These are phyloP conservation scores for Crax fasciolata DNA, from an alignment of 2,797 vertebrate genomes.

Conservation along the genomic window DNA sequence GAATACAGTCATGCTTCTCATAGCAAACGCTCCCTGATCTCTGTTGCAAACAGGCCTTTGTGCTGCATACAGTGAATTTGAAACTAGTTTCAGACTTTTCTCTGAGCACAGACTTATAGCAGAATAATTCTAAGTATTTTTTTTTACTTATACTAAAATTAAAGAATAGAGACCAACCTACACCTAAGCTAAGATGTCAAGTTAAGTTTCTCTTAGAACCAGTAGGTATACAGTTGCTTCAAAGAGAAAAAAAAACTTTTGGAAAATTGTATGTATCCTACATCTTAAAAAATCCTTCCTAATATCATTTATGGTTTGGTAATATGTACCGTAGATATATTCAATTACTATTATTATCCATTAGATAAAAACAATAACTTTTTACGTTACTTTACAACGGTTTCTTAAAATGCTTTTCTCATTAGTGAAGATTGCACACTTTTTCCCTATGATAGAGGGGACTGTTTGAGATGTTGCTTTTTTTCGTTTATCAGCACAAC, in stretches of 20 bases:
- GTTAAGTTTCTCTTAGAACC: background rate
- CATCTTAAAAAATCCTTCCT: background rate
- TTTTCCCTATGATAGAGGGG: accelerated
- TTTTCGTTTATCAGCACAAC: background rate
- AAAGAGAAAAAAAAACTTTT: background rate
- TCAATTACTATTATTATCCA: background rate
- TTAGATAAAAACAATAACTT: background rate
- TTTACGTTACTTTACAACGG: background rate
- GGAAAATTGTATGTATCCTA: background rate
- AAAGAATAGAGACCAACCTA: background rate
- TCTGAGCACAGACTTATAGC: background rate
- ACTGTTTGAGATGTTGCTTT: background rate
- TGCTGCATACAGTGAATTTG: background rate
- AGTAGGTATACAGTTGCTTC: background rate
- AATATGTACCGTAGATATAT: background rate
- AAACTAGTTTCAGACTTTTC: background rate
- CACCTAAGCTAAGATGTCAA: background rate
- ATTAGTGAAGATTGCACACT: background rate
- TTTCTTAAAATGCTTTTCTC: background rate
- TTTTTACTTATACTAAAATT: background rate
- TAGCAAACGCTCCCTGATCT: background rate
- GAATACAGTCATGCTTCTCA: background rate
- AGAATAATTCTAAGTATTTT: background rate
- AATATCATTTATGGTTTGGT: background rate
- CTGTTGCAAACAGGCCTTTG: background rate